phyloP scores from a whole-genome alignment of 2,113 vertebrate species.

The Xenopus borealis region DNA sequence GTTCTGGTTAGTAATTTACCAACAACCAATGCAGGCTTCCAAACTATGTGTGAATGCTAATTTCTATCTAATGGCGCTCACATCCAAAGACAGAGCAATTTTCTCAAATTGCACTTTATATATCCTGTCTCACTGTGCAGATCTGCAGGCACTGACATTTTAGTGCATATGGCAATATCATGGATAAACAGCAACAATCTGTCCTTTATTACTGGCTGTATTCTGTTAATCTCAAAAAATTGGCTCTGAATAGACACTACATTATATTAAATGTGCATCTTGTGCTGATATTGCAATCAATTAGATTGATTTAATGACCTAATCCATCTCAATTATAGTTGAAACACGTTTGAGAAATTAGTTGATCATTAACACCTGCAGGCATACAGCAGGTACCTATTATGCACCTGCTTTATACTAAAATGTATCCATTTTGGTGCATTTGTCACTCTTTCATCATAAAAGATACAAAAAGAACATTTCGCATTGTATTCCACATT shows the following conservation, averaged over 20 bases:
- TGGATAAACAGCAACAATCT: constrained; percentile 26
- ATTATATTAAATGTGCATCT: constrained; percentile 19
- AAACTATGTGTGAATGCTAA: constrained; percentile 18
- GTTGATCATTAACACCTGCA: not conserved
- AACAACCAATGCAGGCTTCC: constrained; percentile 4
- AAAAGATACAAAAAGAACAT: no score
- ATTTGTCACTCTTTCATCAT: not conserved
- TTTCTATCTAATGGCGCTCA: constrained; percentile 14
- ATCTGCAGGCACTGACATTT: constrained; percentile 31
- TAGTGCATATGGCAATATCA: constrained; percentile 35
- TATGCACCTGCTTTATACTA: not conserved
- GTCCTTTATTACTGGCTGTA: constrained; percentile 12
- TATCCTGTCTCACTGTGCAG: constrained; percentile 32
- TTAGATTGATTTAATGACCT: constrained; percentile 5
- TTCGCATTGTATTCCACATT: no score
- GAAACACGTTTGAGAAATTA: not conserved
- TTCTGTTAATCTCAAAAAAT: constrained; percentile 3
- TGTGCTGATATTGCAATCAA: not conserved
- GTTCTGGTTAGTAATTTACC: no score
- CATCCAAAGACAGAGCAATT: constrained; percentile 19
- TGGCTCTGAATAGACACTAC: not conserved
- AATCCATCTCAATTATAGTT: not conserved
- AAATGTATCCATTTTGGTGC: not conserved
- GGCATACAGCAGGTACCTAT: not conserved
- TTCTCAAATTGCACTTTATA: constrained; percentile 28